Conservation (phyloP, 2,888 invertebrate genomes). For the Rhyacophila evoluta region DNA sequence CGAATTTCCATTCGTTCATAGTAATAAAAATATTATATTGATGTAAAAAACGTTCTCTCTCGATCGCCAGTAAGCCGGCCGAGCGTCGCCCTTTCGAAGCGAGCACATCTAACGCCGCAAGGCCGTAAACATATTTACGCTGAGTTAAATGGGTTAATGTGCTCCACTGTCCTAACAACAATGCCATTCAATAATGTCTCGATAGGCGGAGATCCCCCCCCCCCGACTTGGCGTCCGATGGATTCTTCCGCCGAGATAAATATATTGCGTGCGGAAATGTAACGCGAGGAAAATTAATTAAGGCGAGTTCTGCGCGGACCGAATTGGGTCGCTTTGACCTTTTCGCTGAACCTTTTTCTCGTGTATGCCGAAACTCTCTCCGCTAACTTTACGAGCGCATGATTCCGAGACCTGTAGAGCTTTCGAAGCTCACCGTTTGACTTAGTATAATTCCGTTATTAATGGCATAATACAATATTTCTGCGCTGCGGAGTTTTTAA, state of each 20-base stretch:
- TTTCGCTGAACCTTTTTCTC: constrained; percentile 11
- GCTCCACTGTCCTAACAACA: not conserved
- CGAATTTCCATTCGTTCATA: not conserved
- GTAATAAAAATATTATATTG: too few species aligned
- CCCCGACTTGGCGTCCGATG: not conserved
- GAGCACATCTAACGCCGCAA: not conserved
- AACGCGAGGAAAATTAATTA: constrained; percentile 33
- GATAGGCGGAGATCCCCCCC: not conserved
- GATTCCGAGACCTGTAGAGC: not conserved
- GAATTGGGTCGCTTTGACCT: constrained; percentile 27
- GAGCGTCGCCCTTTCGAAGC: not conserved
- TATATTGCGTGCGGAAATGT: constrained; percentile 31
- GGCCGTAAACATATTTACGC: constrained; percentile 5
- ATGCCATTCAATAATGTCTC: constrained; percentile 22
- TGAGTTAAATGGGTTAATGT: constrained; percentile 19
- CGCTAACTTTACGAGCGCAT: not conserved
- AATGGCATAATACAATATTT: too few species aligned
- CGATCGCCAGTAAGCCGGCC: not conserved
- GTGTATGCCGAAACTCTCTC: not conserved
- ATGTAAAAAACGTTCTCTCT: not conserved
- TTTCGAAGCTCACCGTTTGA: not conserved
- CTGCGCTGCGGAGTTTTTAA: too few species aligned
- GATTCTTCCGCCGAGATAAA: not conserved
- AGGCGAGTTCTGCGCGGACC: constrained; percentile 28
- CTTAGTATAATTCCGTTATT: not conserved